phyloP scores from a whole-genome alignment of 2,113 vertebrate genomes.

The Pygoscelis adeliae region DNA sequence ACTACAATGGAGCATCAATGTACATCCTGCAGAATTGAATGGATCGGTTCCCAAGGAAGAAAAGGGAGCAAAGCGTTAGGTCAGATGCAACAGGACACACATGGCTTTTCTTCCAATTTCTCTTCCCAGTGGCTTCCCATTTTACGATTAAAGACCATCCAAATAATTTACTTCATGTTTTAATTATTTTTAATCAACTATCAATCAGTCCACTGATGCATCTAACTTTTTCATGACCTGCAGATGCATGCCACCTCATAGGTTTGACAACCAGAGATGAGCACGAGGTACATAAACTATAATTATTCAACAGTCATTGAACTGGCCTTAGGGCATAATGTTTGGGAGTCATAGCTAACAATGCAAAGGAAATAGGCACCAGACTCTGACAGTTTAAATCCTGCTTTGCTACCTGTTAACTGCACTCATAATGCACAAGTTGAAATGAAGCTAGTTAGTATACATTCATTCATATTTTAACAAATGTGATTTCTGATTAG shows the following conservation, averaged over 20 bases:
- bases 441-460: background rate
- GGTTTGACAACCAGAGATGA: background rate
- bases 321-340: background rate
- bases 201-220: background rate
- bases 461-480: background rate
- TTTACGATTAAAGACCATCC: background rate
- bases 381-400: background rate
- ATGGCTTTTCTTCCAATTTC: background rate
- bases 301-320: background rate
- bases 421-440: background rate
- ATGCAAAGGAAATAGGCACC: background rate
- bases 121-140: background rate
- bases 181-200: background rate
- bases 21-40: background rate
- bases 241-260: background rate
- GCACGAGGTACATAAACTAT: background rate
- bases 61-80: background rate
- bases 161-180: background rate
- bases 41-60: constrained; percentile 7
- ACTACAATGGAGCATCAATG: background rate
- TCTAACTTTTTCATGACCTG: background rate
- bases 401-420: background rate
- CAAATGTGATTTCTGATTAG: background rate
- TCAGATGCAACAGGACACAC: background rate
- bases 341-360: background rate